Base-by-base conservation (phyloP, 1,140 invertebrate genomes). In the Hycleus phaleratus region DNA sequence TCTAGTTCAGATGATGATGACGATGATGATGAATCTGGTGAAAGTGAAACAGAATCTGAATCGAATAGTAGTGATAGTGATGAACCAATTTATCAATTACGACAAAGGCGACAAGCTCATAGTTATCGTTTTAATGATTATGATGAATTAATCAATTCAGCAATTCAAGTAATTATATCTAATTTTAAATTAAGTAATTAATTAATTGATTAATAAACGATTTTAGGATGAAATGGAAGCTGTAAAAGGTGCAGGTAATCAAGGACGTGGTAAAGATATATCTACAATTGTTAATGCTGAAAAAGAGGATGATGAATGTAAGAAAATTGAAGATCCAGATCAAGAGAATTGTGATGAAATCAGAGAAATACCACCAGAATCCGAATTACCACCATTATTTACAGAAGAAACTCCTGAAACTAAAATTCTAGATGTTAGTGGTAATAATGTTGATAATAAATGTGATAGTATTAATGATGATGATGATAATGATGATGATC, bases 101-200 rank as follows among this genome's bases (percentile, higher is more conserved):
- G 90, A 5, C 86, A 88, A 67, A 78, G 90, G 12, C 76, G 85
- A 9, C 80, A 83, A 66, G 85, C 87, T 18, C 85, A 91, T 45
- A 94, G 85, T 63, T 93, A 95, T 66, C 77, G 79, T 62, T 89
- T 94, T 62, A 91, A 93, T 69, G 93, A 96, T 71, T 97, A 91
- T 74, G 94, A 97, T 73, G 88, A 95, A 11, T 82, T 97, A 64
- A 97, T 97, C 46, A 90, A 93, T 69, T 91, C 88, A 46, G 94
- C 94, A 9, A 90, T 96, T 53, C 85, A 91, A 74, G 32, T 32
- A 32, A 32, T 32, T 32, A 32, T 53, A 62, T 32, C 8, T 58
- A 24, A 4, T 46, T 39, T 38, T 12, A 49, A 4, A 11, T 5
- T 18, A 26, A 48, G n/a, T n/a, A n/a, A n/a, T 18, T 47, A 18